Base-by-base conservation (phyloP, 2,888 invertebrate genomes). In the Allygus modestus region DNA sequence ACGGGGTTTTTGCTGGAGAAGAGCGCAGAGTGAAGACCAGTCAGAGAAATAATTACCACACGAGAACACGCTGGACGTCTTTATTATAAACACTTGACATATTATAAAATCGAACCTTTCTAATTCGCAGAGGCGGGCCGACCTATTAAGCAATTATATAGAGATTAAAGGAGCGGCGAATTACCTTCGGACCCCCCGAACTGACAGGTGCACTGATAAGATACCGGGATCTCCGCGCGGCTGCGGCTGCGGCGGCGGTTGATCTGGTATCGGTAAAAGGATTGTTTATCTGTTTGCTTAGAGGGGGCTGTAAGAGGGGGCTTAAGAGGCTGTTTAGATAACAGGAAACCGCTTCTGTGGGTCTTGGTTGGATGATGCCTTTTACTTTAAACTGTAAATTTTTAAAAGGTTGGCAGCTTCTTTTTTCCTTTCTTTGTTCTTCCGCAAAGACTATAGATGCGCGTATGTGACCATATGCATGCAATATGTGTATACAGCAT, bases 111-210 rank as follows among this genome's bases (percentile, higher is more conserved):
- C 37, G 37, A 41, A 71, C 37, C 31, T 33, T 28, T 71, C 41
- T 37, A 37, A 71, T 71, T 71, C 37, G 71, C 37, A 26, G 41
- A n/a, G 33, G 37, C 71, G 65, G 41, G 41, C 71, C 41, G 1
- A 20, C 4, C 71, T 37, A 71, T 71, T 71, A 71, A 71, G 71
- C 71, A 71, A 71, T 71, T 71, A 71, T 71, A 71, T 71, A 71
- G 41, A 71, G 37, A 71, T 71, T 71, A 71, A 71, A 37, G 37
- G 71, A 71, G 41, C 31, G 31, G 69, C 69, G 69, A 54, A 54
- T 54, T 58, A 23, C 23, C 58, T 4, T 58, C 4, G 23, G 23
- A n/a, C n/a, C 58, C 23, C 7, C 51, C 23, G 28, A 2, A 17
- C 65, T 28, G 65, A 31, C 65, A 65, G 65, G 65, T 65, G 65